phyloP scores from a whole-genome alignment of 2,113 vertebrate genomes.

The Engystomops pustulosus region DNA sequence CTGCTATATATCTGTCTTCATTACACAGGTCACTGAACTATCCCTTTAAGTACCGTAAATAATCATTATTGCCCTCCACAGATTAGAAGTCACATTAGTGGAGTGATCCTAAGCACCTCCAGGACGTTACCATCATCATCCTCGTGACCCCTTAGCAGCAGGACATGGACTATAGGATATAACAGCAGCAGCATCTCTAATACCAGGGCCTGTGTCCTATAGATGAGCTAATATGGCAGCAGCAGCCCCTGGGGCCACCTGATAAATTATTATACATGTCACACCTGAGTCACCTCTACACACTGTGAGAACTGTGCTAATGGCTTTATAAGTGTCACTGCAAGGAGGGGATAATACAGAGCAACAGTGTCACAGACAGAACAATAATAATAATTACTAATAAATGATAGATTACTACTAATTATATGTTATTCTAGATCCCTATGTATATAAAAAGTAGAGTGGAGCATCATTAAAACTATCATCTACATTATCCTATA shows the following conservation, averaged over 20 bases:
- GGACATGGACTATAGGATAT: not conserved
- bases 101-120: no score
- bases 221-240: constrained; percentile 11
- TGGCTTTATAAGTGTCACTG: not conserved
- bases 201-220: not conserved
- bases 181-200: no score
- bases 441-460: no score
- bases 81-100: no score
- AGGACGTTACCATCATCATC: no score
- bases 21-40: not conserved
- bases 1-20: not conserved
- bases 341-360: not conserved
- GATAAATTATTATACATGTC: not conserved
- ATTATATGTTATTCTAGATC: no score
- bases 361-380: no score
- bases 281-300: not conserved
- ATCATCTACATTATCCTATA: no score
- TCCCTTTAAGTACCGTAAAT: not conserved
- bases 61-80: not conserved
- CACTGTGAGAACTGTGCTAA: not conserved
- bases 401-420: no score
- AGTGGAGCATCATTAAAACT: no score
- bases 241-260: not conserved
- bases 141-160: not conserved
- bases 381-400: not conserved